Base-by-base conservation (phyloP, 2,113 vertebrate species). In the Ranitomeya variabilis region DNA sequence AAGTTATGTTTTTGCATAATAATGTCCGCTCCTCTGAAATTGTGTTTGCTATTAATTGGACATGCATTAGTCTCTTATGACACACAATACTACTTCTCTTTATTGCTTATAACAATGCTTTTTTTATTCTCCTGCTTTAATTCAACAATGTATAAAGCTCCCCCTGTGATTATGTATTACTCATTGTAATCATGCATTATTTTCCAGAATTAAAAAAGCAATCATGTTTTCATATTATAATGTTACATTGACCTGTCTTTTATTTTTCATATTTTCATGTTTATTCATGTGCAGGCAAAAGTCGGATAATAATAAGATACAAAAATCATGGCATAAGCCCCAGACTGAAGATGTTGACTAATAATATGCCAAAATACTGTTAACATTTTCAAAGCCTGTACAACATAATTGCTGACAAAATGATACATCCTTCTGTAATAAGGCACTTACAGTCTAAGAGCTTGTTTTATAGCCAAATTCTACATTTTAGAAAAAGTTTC, bases 351-450 rank as follows among this genome's bases (percentile, higher is more conserved):
- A 51, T 37, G 26, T 76, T 76, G 73, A 76, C 37, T 57, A 80
- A 57, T 80, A 80, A 59, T n/a, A 6, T 79, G 21, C 23, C 78
- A 80, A 59, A 80, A 59, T 77, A 77, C 18, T 52, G 74, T 77
- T 26, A 52, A 57, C 69, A 26, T 57, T n/a, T 23, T 80, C 1
- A 80, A 57, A 57, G 78, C 26, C 78, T 16, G 54, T 59, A n/a
- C n/a, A n/a, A 80, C 21, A 80, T 80, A 57, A 23, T 57, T 80
- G 6, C 14, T 52, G 12, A 23, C n/a, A 55, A 59, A 26, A 26
- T 59, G 13, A 59, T 80, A 16, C 78, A 15, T 57, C 1, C 21
- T n/a, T 59, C 26, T n/a, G 15, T 57, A 26, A 80, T 26, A 23
- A 80, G n/a, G 23, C 31, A 73, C 69, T 71, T 73, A 73, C n/a